These are phyloP conservation scores for Bactericera cockerelli DNA, from an alignment of 1,140 invertebrate species.

Conservation along the genomic window DNA sequence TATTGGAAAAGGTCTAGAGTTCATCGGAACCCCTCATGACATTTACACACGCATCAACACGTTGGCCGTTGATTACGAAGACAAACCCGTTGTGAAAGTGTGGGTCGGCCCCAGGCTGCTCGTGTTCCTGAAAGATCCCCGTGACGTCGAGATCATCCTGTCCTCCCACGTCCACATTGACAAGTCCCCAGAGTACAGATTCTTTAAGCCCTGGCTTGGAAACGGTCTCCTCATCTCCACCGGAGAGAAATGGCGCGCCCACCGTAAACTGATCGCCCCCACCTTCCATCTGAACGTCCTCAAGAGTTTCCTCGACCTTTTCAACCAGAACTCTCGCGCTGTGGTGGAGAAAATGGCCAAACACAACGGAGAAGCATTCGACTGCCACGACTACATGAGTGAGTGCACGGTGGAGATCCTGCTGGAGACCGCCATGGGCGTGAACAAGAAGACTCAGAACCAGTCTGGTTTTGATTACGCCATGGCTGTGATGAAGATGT, in stretches of 20 bases:
- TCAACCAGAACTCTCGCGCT: conserved; percentile 63
- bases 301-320: conserved; percentile 71
- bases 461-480: conserved; percentile 50
- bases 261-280: conserved; percentile 80
- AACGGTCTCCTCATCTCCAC: conserved; percentile 68
- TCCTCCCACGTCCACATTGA: conserved; percentile 59
- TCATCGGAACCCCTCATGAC: conserved; percentile 29
- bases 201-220: conserved; percentile 80
- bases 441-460: conserved; percentile 42
- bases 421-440: conserved; percentile 58
- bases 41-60: not conserved
- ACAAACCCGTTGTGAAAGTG: conserved; percentile 38
- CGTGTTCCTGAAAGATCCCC: conserved; percentile 43
- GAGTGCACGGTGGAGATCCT: conserved; percentile 75
- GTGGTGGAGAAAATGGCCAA: conserved; percentile 48
- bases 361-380: conserved; percentile 48
- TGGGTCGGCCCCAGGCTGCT: conserved; percentile 49
- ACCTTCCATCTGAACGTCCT: conserved; percentile 85
- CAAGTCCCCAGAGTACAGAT: conserved; percentile 51
- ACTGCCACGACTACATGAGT: conserved; percentile 71
- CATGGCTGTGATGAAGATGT: conserved; percentile 57
- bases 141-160: conserved; percentile 48
- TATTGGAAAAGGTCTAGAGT: conserved; percentile 51
- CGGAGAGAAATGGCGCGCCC: conserved; percentile 65
- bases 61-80: conserved; percentile 22